A percentile compares a stretch with the other conserved stretches of the same genome.
Conservation (phyloP, 2,797 vertebrate genomes). For the Sebastes diaconus region DNA sequence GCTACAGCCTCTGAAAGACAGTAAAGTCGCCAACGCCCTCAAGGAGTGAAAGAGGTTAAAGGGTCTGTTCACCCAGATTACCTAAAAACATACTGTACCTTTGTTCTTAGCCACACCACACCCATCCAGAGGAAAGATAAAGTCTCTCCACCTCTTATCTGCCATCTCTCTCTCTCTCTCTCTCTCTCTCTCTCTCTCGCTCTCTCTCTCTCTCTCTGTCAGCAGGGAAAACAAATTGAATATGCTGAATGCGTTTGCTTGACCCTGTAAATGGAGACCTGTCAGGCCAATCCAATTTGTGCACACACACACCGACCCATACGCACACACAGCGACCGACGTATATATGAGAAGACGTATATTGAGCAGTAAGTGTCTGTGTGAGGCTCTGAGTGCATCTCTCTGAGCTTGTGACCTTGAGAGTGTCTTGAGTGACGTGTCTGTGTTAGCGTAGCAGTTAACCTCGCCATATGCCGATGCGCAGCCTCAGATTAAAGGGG, state of each 20-base stretch:
- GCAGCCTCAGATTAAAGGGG: conserved; percentile 44
- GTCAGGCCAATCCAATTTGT: conserved; percentile 52
- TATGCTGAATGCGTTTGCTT: conserved; percentile 61
- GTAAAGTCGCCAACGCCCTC: too few relatives aligned
- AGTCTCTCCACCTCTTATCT: background rate
- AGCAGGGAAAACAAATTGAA: conserved; percentile 53
- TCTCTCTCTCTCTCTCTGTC: background rate
- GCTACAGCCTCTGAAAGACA: too few relatives aligned
- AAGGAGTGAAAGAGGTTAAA: background rate
- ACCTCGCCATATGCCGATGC: conserved; percentile 36
- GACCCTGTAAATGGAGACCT: conserved; percentile 59
- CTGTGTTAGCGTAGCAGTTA: conserved; percentile 26
- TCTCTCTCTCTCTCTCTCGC: background rate
- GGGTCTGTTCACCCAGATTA: background rate
- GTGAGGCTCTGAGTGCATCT: conserved; percentile 6
- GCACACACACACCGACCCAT: conserved; percentile 8
- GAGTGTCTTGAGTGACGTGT: conserved; percentile 5
- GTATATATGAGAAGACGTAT: conserved; percentile 13
- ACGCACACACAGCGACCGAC: conserved; percentile 5
- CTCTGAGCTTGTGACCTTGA: conserved; percentile 42
- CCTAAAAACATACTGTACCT: background rate
- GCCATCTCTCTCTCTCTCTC: background rate
- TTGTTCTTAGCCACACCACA: background rate
- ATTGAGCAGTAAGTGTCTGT: conserved; percentile 15
- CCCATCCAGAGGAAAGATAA: background rate